Percentiles rank a stretch among this genome's conserved stretches.
phyloP scores from a whole-genome alignment of 2,113 vertebrate species.

The Numenius arquata region DNA sequence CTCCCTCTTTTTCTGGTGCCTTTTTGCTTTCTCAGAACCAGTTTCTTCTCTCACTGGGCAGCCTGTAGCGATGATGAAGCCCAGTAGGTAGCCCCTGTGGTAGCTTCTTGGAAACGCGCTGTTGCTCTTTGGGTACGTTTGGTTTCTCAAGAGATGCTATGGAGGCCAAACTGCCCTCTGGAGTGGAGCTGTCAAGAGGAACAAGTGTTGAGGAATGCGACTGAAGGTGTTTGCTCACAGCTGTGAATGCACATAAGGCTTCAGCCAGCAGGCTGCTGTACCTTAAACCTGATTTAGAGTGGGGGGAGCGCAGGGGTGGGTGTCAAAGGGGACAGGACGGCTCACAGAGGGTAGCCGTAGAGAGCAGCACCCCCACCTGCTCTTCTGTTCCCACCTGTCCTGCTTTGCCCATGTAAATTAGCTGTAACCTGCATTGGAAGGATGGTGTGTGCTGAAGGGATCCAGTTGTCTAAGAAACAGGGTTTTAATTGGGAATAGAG shows the following conservation, averaged over 20 bases:
- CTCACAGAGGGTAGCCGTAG: background rate
- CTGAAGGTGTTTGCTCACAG: background rate
- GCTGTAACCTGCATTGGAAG: background rate
- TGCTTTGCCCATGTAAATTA: background rate
- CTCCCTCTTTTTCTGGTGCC: background rate
- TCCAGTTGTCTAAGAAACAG: background rate
- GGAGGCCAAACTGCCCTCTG: background rate
- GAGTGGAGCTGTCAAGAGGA: background rate
- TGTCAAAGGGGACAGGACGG: background rate
- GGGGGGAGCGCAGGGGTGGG: background rate
- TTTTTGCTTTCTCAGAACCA: background rate
- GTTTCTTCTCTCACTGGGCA: background rate
- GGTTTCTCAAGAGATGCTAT: background rate
- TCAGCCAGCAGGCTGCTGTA: background rate
- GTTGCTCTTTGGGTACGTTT: background rate
- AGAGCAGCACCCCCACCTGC: background rate
- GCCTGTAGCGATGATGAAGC: background rate
- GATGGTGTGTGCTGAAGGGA: background rate
- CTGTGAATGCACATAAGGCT: background rate
- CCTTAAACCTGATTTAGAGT: background rate
- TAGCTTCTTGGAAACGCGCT: background rate
- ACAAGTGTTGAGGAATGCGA: background rate
- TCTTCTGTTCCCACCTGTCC: background rate
- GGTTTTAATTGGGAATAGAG: background rate
- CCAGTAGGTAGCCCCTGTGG: background rate